Percentiles rank a stretch among this genome's conserved stretches.
These are phyloP conservation scores for Leptatherina wallacei DNA, from an alignment of 2,797 vertebrate genomes.

Conservation along the genomic window DNA sequence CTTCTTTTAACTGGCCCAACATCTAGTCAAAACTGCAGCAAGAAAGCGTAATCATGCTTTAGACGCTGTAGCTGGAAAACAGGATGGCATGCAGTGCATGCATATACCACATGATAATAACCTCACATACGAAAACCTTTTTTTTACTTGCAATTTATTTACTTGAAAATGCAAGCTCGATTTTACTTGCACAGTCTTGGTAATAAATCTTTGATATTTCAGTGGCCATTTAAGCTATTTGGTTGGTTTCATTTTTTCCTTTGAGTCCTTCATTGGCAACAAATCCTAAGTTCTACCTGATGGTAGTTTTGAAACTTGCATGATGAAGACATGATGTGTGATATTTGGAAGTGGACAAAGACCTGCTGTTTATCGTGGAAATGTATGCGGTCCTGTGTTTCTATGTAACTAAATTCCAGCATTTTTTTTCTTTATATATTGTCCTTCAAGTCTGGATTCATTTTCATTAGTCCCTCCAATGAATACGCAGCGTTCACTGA, in stretches of 20 bases:
- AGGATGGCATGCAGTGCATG: constrained; percentile 20
- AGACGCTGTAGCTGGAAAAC: constrained; percentile 23
- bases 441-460: constrained; percentile 64
- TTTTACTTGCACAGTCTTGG: background rate
- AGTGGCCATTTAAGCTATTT: constrained; percentile 16
- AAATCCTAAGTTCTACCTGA: constrained; percentile 84
- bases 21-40: constrained; percentile 34
- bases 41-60: constrained; percentile 24
- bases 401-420: constrained; percentile 88
- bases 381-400: constrained; percentile 89
- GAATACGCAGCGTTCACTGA: constrained; percentile 91
- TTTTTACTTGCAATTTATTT: too few relatives aligned
- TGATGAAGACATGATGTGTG: constrained; percentile 96
- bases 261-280: constrained; percentile 86
- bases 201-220: constrained; percentile 65
- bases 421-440: constrained; percentile 78
- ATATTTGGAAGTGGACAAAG: constrained; percentile 95
- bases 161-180: too few relatives aligned
- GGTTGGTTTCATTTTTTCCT: background rate
- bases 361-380: constrained; percentile 92
- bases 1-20: constrained; percentile 50
- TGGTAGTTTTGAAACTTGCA: too few relatives aligned
- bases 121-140: too few relatives aligned
- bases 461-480: constrained; percentile 88
- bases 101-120: constrained; percentile 27